Percentiles rank a stretch among this genome's conserved stretches.
Evolutionary conservation across 1,140 invertebrate species (phyloP).

Genomic region (Zaprionus ornatus): DNA sequence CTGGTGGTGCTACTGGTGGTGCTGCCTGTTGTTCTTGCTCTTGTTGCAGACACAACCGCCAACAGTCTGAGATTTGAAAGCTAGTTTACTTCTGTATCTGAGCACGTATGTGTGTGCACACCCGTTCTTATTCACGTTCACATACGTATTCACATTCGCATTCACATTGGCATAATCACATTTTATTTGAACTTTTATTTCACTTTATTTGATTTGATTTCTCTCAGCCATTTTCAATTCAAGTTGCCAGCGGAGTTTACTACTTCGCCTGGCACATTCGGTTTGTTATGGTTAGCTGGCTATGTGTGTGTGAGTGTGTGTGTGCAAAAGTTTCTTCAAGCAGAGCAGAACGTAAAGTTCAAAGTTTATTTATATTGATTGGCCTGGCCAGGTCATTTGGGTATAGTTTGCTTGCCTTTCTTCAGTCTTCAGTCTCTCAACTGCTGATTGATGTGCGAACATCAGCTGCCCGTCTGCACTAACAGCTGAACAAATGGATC

Average conservation of each 20-base stretch:
- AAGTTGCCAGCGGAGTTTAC: conserved; percentile 38
- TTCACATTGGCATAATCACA: conserved; percentile 58
- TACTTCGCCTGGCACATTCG: conserved; percentile 26
- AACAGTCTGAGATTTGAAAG: conserved; percentile 61
- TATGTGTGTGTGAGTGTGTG: conserved; percentile 4
- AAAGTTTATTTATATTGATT: conserved; percentile 69
- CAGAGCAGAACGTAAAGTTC: conserved; percentile 46
- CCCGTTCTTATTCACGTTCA: neutral
- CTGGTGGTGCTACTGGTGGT: conserved; percentile 5
- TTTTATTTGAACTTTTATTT: conserved; percentile 77
- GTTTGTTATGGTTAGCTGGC: conserved; percentile 33
- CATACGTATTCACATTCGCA: conserved; percentile 16
- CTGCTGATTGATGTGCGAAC: neutral
- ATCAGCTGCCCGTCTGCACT: neutral
- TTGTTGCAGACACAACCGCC: conserved; percentile 17
- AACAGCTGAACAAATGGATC: neutral
- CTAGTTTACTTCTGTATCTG: conserved; percentile 56
- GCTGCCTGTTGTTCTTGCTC: neutral
- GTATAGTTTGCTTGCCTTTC: conserved; percentile 26
- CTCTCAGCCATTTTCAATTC: conserved; percentile 52
- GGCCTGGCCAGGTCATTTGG: conserved; percentile 55
- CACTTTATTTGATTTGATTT: conserved; percentile 68
- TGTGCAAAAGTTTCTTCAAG: conserved; percentile 19
- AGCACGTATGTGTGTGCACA: conserved; percentile 43
- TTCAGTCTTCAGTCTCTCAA: neutral